Conservation (phyloP, 2,888 invertebrate species). For the Hyposoter didymator region DNA sequence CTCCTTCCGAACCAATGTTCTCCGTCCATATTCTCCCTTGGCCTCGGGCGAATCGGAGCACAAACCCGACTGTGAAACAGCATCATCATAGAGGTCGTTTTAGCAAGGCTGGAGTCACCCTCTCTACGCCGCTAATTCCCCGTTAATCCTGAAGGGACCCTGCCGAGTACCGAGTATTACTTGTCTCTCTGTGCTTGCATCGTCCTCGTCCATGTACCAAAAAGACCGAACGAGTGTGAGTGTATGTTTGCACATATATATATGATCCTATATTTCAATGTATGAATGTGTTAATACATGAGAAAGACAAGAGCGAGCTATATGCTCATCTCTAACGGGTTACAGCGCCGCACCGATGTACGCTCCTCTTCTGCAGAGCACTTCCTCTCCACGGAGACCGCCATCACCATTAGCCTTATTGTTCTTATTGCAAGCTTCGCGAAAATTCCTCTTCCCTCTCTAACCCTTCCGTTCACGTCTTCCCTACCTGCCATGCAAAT, state of each 20-base stretch:
- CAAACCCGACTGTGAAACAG: constrained; percentile 49
- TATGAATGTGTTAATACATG: constrained; percentile 4
- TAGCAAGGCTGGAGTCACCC: constrained; percentile 35
- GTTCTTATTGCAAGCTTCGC: constrained; percentile 62
- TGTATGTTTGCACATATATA: neutral
- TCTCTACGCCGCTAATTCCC: constrained; percentile 62
- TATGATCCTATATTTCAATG: neutral
- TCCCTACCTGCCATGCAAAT: neutral
- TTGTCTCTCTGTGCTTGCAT: constrained; percentile 49
- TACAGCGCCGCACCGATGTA: constrained; percentile 30
- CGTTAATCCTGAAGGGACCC: constrained; percentile 66
- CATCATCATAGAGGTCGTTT: constrained; percentile 46
- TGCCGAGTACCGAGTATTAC: constrained; percentile 55
- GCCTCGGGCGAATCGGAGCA: constrained; percentile 43
- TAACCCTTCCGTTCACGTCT: neutral
- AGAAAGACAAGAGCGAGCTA: constrained; percentile 29
- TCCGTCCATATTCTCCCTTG: constrained; percentile 26
- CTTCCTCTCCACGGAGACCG: constrained; percentile 52
- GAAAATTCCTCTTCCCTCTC: constrained; percentile 45
- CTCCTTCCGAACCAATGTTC: constrained; percentile 34
- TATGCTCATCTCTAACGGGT: constrained; percentile 45
- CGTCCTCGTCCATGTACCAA: constrained; percentile 4
- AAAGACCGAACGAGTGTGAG: constrained; percentile 20
- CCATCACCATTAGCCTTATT: constrained; percentile 66
- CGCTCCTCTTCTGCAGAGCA: constrained; percentile 48